Base-by-base conservation (phyloP, 2,797 vertebrate genomes). In the Ctenochaetus hawaiiensis region DNA sequence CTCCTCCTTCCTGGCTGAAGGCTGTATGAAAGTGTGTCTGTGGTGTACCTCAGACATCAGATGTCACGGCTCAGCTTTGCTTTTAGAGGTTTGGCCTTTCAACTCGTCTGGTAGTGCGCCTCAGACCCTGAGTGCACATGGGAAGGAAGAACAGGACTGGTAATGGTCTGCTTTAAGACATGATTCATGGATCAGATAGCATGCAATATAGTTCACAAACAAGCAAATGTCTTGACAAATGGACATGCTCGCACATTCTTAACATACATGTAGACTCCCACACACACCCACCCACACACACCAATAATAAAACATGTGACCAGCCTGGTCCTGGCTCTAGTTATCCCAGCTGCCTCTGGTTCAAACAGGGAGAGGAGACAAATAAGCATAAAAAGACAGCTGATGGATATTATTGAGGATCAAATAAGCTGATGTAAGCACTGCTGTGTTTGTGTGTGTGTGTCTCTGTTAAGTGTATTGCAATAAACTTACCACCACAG, bases 61-160 rank as follows among this genome's bases (percentile, higher is more conserved):
- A 83, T 79, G 75, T 84, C 81, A 81, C 13, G 1, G 12, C 75
- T 68, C 60, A 60, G 72, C 60, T 72, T 72, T 73, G 74, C 72
- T 71, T 82, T 79, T 56, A 71, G 71, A 80, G 72, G 75, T 85
- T 76, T 87, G 73, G 30, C 73, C 59, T 84, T 69, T 80, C 54
- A 80, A 61, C 63, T 79, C 56, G 0, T 34, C 63, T 41, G 61
- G 49, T 69, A 56, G 44, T 37, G 67, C 34, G 43, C 61, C 2
- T 43, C 10, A 65, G 30, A 66, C 58, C 71, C 53, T 6, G 34
- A 57, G 30, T 34, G 10, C 47, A 51, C 56, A 47, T 45, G 23
- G 44, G 23, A 64, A 56, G 37, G 26, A 49, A 70, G 47, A 22
- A 22, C 39, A 48, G n/a, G 22, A 72, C 34, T 66, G 47, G 58